These are phyloP conservation scores for Andrena minutula DNA, from an alignment of 2,888 invertebrate genomes.

Conservation along the genomic window DNA sequence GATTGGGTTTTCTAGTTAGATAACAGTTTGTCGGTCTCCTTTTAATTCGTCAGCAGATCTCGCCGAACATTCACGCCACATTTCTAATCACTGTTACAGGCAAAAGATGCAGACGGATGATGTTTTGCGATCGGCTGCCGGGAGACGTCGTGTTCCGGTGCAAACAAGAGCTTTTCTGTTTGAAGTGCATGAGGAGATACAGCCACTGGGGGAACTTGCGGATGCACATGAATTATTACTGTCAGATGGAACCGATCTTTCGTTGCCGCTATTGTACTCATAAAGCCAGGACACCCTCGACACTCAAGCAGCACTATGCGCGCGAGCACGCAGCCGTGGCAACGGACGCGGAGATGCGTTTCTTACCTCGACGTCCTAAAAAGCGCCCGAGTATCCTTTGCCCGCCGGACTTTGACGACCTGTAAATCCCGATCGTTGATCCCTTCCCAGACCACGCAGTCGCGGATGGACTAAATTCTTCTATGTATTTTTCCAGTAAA, in stretches of 20 bases:
- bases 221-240: conserved; percentile 80
- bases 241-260: conserved; percentile 76
- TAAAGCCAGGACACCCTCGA: conserved; percentile 71
- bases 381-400: too few species aligned
- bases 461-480: background rate
- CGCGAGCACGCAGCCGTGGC: conserved; percentile 70
- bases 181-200: conserved; percentile 76
- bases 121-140: conserved; percentile 76
- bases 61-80: conserved; percentile 39
- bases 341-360: conserved; percentile 3
- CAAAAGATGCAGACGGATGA: conserved; percentile 27
- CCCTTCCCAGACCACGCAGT: background rate
- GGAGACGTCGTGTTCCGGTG: conserved; percentile 74
- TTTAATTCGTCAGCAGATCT: too few species aligned
- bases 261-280: conserved; percentile 77
- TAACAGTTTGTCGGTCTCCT: background rate
- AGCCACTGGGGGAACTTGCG: conserved; percentile 78
- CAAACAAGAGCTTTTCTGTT: conserved; percentile 74
- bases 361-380: too few species aligned
- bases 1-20: background rate
- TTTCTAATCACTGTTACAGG: conserved; percentile 69
- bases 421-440: background rate
- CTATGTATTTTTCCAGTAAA: conserved; percentile 2
- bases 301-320: conserved; percentile 74
- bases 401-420: too few species aligned